Evolutionary conservation across 2,113 vertebrate genomes (phyloP).

Genomic region (Tupaia tana): DNA sequence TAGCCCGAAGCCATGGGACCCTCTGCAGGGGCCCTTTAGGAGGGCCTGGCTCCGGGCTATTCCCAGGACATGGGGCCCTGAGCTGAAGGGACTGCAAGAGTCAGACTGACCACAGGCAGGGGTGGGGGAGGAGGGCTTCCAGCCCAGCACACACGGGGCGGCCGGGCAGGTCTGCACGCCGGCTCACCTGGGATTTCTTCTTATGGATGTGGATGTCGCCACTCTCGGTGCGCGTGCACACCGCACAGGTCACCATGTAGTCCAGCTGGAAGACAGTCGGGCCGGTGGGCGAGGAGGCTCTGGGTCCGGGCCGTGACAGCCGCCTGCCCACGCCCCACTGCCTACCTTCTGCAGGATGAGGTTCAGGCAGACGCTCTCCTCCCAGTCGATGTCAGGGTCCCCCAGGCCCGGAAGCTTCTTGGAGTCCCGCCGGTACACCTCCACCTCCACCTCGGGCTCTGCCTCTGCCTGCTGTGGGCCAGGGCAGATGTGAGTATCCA

Average conservation of each 20-base stretch:
- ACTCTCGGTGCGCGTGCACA: slow-evolving; percentile 96
- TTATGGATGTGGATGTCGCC: slow-evolving; percentile 98
- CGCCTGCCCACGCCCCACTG: rapidly evolving
- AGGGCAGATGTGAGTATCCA: background rate
- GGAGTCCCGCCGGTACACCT: slow-evolving; percentile 97
- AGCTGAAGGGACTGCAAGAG: rapidly evolving
- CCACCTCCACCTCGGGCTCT: slow-evolving; percentile 92
- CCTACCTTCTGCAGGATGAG: slow-evolving; percentile 97
- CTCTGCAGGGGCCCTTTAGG: rapidly evolving
- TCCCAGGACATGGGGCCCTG: background rate
- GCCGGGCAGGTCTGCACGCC: background rate
- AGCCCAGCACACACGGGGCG: rapidly evolving
- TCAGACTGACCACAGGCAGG: no score
- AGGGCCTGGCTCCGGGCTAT: background rate
- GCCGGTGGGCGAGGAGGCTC: rapidly evolving
- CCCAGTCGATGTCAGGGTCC: slow-evolving; percentile 99
- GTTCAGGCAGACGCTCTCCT: slow-evolving; percentile 98
- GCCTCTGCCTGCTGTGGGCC: background rate
- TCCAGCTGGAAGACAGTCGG: slow-evolving; percentile 90
- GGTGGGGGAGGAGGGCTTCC: background rate
- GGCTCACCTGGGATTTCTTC: slow-evolving; percentile 97
- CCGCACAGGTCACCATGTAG: slow-evolving; percentile 98
- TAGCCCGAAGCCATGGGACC: background rate
- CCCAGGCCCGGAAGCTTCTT: slow-evolving; percentile 98
- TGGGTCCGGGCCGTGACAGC: rapidly evolving